phyloP scores from a whole-genome alignment of 2,888 invertebrate genomes.

The Mongoloraphidia duomilia region DNA sequence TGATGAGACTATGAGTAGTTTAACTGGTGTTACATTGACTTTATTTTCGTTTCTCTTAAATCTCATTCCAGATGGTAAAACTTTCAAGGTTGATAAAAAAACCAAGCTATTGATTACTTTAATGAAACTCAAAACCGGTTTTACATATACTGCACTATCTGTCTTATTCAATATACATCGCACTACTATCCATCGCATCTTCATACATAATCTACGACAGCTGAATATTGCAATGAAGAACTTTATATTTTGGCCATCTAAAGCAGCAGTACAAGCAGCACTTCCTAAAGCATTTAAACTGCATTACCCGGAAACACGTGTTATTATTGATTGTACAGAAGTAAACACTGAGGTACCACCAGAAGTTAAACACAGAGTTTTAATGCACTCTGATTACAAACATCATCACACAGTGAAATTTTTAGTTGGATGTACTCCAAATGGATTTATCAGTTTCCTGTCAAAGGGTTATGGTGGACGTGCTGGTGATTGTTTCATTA shows the following conservation, averaged over 20 bases:
- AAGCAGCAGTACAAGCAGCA: conserved; percentile 9
- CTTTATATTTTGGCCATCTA: conserved; percentile 15
- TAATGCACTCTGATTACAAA: conserved; percentile 15
- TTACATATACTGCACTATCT: conserved; percentile 7
- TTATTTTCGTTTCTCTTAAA: conserved; percentile 11
- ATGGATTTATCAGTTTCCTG: conserved; percentile 13
- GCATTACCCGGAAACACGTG: conserved; percentile 12
- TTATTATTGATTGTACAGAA: conserved; percentile 17
- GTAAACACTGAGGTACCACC: conserved; percentile 13
- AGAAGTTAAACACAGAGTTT: conserved; percentile 10
- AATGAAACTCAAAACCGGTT: conserved; percentile 14
- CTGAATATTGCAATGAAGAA: conserved; percentile 10
- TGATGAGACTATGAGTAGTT: conserved; percentile 9
- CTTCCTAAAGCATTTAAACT: conserved; percentile 13
- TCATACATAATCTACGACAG: conserved; percentile 7
- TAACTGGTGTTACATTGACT: conserved; percentile 10
- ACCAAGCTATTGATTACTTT: conserved; percentile 13
- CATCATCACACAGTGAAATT: conserved; percentile 13
- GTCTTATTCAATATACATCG: conserved; percentile 12
- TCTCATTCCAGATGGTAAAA: conserved; percentile 9
- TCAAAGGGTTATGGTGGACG: conserved; percentile 15
- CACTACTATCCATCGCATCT: conserved; percentile 7
- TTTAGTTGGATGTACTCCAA: conserved; percentile 15
- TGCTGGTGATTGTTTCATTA: conserved; percentile 14
- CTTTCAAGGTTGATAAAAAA: conserved; percentile 8